phyloP scores from a whole-genome alignment of 2,797 vertebrate species.

The Schizopygopsis malacanthus region DNA sequence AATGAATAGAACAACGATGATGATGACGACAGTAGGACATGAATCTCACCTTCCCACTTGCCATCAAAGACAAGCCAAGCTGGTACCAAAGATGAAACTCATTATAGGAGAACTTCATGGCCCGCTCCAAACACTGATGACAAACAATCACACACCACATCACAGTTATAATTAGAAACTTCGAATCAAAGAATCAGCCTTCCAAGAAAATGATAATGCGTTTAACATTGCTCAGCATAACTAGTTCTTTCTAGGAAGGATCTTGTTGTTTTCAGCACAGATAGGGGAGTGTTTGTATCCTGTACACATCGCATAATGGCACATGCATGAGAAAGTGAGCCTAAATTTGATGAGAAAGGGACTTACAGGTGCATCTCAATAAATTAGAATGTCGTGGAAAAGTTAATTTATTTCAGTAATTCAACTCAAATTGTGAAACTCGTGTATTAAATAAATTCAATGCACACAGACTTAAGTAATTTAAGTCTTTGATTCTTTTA shows the following conservation, averaged over 20 bases:
- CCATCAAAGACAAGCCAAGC: slow-evolving; percentile 94
- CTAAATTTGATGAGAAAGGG: slow-evolving; percentile 22
- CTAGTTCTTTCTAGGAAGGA: slow-evolving; percentile 21
- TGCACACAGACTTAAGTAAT: too few species aligned
- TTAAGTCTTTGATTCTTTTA: too few species aligned
- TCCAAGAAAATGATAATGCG: slow-evolving; percentile 9
- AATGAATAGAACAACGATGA: background rate
- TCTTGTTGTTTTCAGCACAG: slow-evolving; percentile 2
- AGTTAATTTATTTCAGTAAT: too few species aligned
- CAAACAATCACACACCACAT: slow-evolving; percentile 39
- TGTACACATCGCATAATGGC: slow-evolving; percentile 24
- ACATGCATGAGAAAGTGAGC: slow-evolving; percentile 24
- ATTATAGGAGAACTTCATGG: slow-evolving; percentile 95
- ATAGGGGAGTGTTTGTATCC: slow-evolving; percentile 36
- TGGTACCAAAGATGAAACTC: slow-evolving; percentile 99
- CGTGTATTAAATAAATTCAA: too few species aligned
- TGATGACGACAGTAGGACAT: background rate
- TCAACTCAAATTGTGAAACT: too few species aligned
- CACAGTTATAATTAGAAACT: slow-evolving; percentile 13
- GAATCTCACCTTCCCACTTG: slow-evolving; percentile 92
- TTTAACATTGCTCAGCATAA: background rate
- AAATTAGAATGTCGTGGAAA: too few species aligned
- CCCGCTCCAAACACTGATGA: slow-evolving; percentile 92
- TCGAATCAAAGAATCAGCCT: background rate
- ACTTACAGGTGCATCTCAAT: background rate